Percentiles rank a stretch among this genome's conserved stretches.
These are phyloP conservation scores for Cataglyphis hispanica DNA, from an alignment of 1,140 invertebrate genomes.

Conservation along the genomic window DNA sequence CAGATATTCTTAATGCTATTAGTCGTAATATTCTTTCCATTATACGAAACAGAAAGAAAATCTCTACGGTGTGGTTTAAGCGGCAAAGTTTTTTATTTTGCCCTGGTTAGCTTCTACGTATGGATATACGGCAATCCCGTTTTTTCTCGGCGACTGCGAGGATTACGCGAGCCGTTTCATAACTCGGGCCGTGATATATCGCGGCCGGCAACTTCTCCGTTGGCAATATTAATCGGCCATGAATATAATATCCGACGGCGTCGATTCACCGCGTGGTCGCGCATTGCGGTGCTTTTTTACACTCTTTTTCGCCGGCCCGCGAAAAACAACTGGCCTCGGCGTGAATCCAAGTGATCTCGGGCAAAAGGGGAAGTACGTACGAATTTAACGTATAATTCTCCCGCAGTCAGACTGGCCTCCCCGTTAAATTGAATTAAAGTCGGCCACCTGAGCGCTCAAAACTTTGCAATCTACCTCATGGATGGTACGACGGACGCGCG, in stretches of 20 bases:
- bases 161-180: constrained; percentile 43
- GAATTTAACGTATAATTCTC: constrained; percentile 61
- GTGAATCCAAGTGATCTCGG: constrained; percentile 15
- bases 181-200: constrained; percentile 36
- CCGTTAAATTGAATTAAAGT: constrained; percentile 76
- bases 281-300: background rate
- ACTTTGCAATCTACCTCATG: constrained; percentile 54
- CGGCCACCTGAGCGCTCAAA: constrained; percentile 61
- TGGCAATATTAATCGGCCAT: constrained; percentile 46
- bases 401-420: constrained; percentile 28
- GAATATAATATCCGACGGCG: constrained; percentile 52
- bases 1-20: background rate
- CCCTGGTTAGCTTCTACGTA: background rate
- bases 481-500: constrained; percentile 24
- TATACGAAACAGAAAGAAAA: background rate
- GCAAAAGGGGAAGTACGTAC: background rate
- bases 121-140: constrained; percentile 18
- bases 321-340: too few relatives aligned
- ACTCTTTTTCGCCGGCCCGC: constrained; percentile 20
- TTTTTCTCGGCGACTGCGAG: constrained; percentile 29
- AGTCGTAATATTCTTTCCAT: background rate
- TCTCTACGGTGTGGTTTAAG: background rate
- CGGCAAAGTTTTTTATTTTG: constrained; percentile 19
- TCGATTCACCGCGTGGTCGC: constrained; percentile 33
- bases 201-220: constrained; percentile 25